These are phyloP conservation scores for Stichodactyla mertensii DNA, from an alignment of 64 coral and sea anemone genomes.

Conservation along the genomic window DNA sequence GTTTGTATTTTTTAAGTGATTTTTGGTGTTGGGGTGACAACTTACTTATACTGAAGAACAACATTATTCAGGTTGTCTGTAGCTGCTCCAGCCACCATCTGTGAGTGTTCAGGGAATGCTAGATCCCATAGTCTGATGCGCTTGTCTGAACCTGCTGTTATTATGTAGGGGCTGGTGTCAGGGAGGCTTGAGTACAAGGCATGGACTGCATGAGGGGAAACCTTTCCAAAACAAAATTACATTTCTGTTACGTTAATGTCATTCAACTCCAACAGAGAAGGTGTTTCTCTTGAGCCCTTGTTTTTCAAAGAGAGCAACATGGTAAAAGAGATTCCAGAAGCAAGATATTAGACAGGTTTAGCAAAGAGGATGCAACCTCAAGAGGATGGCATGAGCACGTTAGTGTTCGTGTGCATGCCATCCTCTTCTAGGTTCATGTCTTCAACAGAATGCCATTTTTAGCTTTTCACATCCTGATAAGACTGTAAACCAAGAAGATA, in stretches of 20 bases:
- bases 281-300: no score
- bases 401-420: no score
- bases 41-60: slow-evolving; percentile 91
- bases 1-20: no score
- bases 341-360: no score
- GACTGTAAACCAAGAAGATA: no score
- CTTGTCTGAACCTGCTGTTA: slow-evolving; percentile 94
- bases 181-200: slow-evolving; percentile 77
- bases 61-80: slow-evolving; percentile 84
- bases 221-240: slow-evolving; percentile 16
- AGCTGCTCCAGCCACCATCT: slow-evolving; percentile 86
- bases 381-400: no score
- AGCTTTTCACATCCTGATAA: no score
- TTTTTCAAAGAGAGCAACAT: no score
- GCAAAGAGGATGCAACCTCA: no score
- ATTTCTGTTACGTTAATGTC: background rate
- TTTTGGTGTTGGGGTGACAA: background rate
- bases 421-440: no score
- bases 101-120: slow-evolving; percentile 77
- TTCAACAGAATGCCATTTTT: no score
- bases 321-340: no score
- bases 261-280: background rate
- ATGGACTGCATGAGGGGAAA: slow-evolving; percentile 91
- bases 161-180: slow-evolving; percentile 78
- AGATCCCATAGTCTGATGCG: slow-evolving; percentile 96